Evolutionary conservation across 1,140 invertebrate genomes (phyloP).

Genomic region (Drosophila subpulchrella): DNA sequence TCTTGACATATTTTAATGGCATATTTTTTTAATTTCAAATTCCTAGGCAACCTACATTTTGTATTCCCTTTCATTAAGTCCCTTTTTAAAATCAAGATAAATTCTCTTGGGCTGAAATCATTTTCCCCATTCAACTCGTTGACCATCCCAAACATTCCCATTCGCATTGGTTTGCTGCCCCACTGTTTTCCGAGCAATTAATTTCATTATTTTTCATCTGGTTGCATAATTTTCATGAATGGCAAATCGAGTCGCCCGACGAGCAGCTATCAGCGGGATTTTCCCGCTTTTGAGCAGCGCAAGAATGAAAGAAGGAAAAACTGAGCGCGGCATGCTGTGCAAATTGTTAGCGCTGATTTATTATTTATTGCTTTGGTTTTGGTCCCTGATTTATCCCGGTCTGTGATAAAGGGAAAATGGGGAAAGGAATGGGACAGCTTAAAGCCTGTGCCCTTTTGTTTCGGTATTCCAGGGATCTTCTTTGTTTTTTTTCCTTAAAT

Average conservation of each 20-base stretch:
- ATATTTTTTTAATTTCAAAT: background rate
- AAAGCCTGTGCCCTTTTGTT: conserved; percentile 49
- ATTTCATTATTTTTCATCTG: conserved; percentile 71
- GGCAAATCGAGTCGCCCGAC: conserved; percentile 44
- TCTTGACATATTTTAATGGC: background rate
- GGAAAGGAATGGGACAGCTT: conserved; percentile 1
- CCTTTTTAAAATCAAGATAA: background rate
- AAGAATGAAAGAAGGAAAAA: conserved; percentile 11
- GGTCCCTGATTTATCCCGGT: conserved; percentile 68
- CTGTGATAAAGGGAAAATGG: conserved; percentile 8
- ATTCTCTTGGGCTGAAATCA: background rate
- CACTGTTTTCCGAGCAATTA: conserved; percentile 67
- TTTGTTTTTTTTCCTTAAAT: conserved; percentile 12
- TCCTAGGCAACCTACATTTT: background rate
- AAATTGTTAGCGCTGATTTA: conserved; percentile 76
- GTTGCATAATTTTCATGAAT: conserved; percentile 60
- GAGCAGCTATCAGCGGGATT: conserved; percentile 55
- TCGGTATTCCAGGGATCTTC: conserved; percentile 24
- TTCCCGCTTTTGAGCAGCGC: conserved; percentile 8
- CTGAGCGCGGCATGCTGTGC: conserved; percentile 40
- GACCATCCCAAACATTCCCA: conserved; percentile 9
- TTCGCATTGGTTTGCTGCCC: conserved; percentile 33
- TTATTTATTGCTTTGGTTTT: conserved; percentile 76
- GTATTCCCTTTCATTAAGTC: background rate
- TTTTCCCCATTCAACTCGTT: conserved; percentile 24